Percentiles rank a stretch among this genome's conserved stretches.
Conservation (phyloP, 1,140 invertebrate genomes). For the Lamellibrachia luymesi region DNA sequence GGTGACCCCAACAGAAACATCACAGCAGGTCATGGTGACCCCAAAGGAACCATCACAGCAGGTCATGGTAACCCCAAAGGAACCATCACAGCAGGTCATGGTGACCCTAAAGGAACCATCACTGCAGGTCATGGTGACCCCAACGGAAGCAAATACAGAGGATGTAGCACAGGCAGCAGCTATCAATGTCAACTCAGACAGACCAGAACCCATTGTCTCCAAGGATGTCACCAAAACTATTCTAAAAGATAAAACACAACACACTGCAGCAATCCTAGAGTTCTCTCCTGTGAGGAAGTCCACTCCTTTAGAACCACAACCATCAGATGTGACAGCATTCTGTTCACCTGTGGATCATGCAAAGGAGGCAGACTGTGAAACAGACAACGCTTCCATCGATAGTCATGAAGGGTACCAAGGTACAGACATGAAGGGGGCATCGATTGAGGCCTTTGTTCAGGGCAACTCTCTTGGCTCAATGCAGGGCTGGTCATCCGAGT, state of each 20-base stretch:
- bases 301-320: neutral
- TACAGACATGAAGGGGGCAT: neutral
- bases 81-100: neutral
- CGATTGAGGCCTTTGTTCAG: neutral
- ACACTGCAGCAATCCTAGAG: neutral
- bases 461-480: slow-evolving; percentile 9
- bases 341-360: neutral
- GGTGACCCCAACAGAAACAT: neutral
- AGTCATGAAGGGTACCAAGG: neutral
- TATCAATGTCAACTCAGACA: neutral
- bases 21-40: neutral
- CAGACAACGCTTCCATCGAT: neutral
- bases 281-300: slow-evolving; percentile 1
- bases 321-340: neutral
- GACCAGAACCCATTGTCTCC: neutral
- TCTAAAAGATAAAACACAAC: neutral
- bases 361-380: neutral
- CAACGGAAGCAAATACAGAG: neutral
- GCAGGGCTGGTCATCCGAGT: slow-evolving; percentile 16
- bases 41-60: neutral
- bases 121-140: neutral
- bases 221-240: neutral
- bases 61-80: neutral
- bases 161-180: neutral
- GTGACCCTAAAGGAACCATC: neutral